These are phyloP conservation scores for Promerops cafer DNA, from an alignment of 2,113 vertebrate genomes.

Conservation along the genomic window DNA sequence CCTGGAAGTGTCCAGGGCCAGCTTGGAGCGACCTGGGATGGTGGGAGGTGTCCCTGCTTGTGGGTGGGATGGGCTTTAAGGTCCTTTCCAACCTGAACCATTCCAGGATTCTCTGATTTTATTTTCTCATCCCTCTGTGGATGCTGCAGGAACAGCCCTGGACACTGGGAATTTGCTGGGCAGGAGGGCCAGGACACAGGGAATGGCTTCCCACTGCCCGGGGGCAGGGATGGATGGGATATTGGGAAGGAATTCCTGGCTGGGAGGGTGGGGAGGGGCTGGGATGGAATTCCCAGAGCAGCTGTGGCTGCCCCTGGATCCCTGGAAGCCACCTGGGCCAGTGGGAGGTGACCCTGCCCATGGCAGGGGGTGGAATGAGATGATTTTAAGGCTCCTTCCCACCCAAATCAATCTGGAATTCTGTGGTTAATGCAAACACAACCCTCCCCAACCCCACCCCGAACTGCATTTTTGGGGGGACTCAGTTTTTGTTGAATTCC, in stretches of 20 bases:
- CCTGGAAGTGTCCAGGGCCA: neutral
- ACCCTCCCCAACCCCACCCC: neutral
- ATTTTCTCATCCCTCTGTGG: neutral
- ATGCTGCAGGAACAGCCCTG: neutral
- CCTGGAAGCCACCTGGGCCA: fast-evolving
- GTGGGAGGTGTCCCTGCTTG: neutral
- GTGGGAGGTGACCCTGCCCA: fast-evolving
- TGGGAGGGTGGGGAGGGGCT: neutral
- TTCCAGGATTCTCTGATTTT: neutral
- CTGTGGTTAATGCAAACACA: fast-evolving
- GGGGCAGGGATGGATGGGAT: neutral
- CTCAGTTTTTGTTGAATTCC: neutral
- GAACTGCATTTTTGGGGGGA: neutral
- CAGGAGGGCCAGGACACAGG: neutral
- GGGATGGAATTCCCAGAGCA: neutral
- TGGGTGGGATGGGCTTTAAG: neutral
- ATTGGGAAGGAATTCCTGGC: neutral
- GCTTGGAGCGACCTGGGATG: fast-evolving
- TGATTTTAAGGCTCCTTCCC: neutral
- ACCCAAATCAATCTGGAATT: neutral
- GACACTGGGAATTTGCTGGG: neutral
- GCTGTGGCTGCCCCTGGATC: neutral
- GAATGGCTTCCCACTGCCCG: neutral
- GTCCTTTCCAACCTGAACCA: neutral
- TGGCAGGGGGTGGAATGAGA: neutral